phyloP scores from a whole-genome alignment of 2,888 invertebrate genomes.

The Agriopis leucophaearia region DNA sequence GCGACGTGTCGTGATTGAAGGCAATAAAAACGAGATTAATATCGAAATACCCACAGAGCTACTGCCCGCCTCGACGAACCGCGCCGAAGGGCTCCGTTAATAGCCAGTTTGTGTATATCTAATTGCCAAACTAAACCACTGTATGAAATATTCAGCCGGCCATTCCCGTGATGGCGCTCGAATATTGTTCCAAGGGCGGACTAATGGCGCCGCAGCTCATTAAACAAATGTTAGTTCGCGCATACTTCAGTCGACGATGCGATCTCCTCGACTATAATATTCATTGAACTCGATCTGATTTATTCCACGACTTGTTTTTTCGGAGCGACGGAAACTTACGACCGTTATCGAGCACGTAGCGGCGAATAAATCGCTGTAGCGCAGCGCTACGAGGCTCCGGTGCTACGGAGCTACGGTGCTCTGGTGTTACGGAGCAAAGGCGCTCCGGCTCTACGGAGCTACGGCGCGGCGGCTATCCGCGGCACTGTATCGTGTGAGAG shows the following conservation, averaged over 20 bases:
- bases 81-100: conserved; percentile 44
- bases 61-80: conserved; percentile 43
- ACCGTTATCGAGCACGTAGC: conserved; percentile 24
- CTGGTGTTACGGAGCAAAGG: conserved; percentile 21
- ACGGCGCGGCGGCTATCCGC: conserved; percentile 18
- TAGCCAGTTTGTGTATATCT: conserved; percentile 48
- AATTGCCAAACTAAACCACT: conserved; percentile 49
- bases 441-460: conserved; percentile 22
- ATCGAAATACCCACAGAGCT: conserved; percentile 47
- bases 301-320: conserved; percentile 17
- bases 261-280: conserved; percentile 24
- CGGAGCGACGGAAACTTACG: conserved; percentile 19
- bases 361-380: conserved; percentile 16
- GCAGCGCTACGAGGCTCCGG: conserved; percentile 20
- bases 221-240: conserved; percentile 36
- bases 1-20: conserved; percentile 40
- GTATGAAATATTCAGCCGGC: conserved; percentile 47
- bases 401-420: conserved; percentile 15
- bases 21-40: conserved; percentile 48
- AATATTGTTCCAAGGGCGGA: conserved; percentile 35
- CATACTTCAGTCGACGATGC: conserved; percentile 14
- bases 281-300: conserved; percentile 25
- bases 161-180: conserved; percentile 41
- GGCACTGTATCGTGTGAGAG: conserved; percentile 14
- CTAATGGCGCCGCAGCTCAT: conserved; percentile 30